Evolutionary conservation across 2,797 vertebrate species (phyloP).

Genomic region (Podarcis lilfordi): DNA sequence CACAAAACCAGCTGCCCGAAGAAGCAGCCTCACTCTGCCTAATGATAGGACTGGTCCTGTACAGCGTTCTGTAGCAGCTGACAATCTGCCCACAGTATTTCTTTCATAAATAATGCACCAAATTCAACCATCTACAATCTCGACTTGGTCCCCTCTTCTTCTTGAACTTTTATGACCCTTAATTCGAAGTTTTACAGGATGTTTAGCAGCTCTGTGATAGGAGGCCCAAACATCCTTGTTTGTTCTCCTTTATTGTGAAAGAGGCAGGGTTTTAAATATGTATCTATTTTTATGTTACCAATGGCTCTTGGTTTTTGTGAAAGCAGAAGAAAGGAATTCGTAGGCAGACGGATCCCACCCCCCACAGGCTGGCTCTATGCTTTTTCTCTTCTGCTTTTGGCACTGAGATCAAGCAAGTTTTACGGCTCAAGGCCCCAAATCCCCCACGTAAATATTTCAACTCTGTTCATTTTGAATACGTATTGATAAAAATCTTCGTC

Average conservation of each 20-base stretch:
- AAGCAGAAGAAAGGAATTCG: not conserved
- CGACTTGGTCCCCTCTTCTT: not conserved
- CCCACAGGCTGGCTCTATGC: constrained; percentile 25
- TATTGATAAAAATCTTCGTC: constrained; percentile 57
- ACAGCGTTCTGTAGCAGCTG: not conserved
- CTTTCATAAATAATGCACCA: not conserved
- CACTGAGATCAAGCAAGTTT: constrained; percentile 46
- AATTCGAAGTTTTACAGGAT: not conserved
- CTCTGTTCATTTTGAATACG: constrained; percentile 44
- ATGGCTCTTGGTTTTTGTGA: not conserved
- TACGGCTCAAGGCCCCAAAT: constrained; percentile 38
- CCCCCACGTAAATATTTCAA: constrained; percentile 60
- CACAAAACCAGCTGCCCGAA: too few relatives aligned
- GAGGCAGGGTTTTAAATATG: not conserved
- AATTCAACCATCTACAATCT: not conserved
- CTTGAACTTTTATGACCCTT: not conserved
- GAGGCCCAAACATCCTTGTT: not conserved
- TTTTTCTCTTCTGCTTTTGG: constrained; percentile 25
- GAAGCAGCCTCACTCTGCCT: too few relatives aligned
- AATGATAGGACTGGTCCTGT: too few relatives aligned
- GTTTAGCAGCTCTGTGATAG: not conserved
- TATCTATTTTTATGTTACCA: not conserved
- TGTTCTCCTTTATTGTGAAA: not conserved
- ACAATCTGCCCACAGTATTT: not conserved
- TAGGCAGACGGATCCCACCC: not conserved